Conservation (phyloP, 1,140 invertebrate genomes). For the Aricia agestis region DNA sequence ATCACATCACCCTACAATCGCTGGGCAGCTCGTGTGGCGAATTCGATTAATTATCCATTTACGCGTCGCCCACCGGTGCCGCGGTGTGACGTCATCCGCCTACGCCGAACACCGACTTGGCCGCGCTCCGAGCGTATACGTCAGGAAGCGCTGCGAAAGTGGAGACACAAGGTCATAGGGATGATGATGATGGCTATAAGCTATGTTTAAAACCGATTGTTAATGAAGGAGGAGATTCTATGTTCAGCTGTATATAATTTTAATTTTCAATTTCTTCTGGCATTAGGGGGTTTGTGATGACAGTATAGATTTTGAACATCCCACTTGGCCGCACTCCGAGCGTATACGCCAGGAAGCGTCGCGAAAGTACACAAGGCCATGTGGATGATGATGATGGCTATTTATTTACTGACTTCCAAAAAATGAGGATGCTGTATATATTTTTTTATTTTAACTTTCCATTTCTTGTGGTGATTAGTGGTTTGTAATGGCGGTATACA, state of each 20-base stretch:
- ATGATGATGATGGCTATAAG: neutral
- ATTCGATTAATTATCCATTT: slow-evolving; percentile 1
- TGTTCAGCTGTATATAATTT: too few relatives aligned
- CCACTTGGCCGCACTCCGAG: neutral
- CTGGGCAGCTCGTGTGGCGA: neutral
- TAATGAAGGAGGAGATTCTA: too few relatives aligned
- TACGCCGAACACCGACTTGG: neutral
- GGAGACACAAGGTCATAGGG: neutral
- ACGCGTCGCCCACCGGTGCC: neutral
- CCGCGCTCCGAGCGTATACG: neutral
- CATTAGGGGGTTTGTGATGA: too few relatives aligned
- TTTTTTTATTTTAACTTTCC: too few relatives aligned
- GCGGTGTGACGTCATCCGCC: neutral
- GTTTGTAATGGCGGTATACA: too few relatives aligned
- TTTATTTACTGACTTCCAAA: too few relatives aligned
- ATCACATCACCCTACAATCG: neutral
- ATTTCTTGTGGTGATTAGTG: too few relatives aligned
- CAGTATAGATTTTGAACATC: too few relatives aligned
- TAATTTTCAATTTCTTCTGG: too few relatives aligned
- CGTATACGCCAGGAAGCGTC: neutral
- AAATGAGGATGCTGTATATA: too few relatives aligned
- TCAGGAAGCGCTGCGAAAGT: neutral
- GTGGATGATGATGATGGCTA: neutral
- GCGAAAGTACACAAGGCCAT: neutral
- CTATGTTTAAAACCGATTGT: too few relatives aligned